Percentiles rank a stretch among this genome's conserved stretches.
These are phyloP conservation scores for Abramis brama DNA, from an alignment of 2,113 vertebrate species.

Conservation along the genomic window DNA sequence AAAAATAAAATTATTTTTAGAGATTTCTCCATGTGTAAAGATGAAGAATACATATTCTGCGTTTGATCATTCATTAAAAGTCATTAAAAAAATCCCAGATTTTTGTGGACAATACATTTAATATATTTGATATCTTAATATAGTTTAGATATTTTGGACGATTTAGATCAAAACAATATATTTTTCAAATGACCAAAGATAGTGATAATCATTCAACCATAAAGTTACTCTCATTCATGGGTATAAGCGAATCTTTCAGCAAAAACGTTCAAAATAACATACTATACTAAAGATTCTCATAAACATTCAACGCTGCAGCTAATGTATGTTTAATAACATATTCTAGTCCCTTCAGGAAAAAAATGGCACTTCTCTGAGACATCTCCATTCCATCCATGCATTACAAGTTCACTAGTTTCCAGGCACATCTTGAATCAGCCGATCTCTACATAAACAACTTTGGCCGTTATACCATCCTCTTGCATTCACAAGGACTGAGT, in stretches of 20 bases:
- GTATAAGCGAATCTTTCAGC: background rate
- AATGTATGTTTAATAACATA: background rate
- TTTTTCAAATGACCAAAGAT: background rate
- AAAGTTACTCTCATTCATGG: slow-evolving; percentile 1
- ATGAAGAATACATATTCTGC: background rate
- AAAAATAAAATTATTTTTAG: background rate
- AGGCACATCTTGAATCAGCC: background rate
- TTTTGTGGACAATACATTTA: background rate
- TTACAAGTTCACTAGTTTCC: background rate
- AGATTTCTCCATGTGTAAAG: background rate
- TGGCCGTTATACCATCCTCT: slow-evolving; percentile 17
- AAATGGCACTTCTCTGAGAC: background rate
- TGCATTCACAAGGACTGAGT: slow-evolving; percentile 36
- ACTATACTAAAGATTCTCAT: slow-evolving; percentile 8
- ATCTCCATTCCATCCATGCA: background rate
- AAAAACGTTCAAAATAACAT: background rate
- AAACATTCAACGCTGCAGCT: slow-evolving; percentile 27
- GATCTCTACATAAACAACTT: slow-evolving; percentile 18
- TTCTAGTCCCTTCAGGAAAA: background rate
- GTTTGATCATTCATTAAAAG: background rate
- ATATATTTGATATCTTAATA: background rate
- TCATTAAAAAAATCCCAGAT: slow-evolving; percentile 16
- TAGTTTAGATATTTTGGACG: background rate
- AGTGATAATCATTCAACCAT: background rate
- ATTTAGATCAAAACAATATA: background rate